phyloP scores from a whole-genome alignment of 2,888 invertebrate genomes.

The Perithous albicinctus region DNA sequence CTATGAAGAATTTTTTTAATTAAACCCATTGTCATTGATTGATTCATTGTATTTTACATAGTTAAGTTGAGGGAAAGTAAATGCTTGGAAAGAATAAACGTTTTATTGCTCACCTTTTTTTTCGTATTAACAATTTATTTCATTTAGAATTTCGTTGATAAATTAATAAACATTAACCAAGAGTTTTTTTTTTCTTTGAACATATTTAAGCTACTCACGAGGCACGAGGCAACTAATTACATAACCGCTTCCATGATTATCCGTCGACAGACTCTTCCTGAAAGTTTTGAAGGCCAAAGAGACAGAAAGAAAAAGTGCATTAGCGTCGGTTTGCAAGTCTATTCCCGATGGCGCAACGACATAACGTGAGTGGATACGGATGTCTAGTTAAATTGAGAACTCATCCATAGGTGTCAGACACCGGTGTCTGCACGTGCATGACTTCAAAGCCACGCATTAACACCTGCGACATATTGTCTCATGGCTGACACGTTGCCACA shows the following conservation, averaged over 20 bases:
- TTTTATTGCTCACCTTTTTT: too few relatives aligned
- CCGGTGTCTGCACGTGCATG: slow-evolving; percentile 8
- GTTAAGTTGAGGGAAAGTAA: too few relatives aligned
- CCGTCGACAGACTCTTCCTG: background rate
- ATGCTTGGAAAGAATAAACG: too few relatives aligned
- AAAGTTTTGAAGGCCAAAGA: background rate
- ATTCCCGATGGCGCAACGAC: slow-evolving; percentile 14
- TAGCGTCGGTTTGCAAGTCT: slow-evolving; percentile 9
- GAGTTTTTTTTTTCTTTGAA: too few relatives aligned
- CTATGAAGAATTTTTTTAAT: too few relatives aligned
- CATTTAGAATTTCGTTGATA: too few relatives aligned
- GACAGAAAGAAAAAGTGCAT: slow-evolving; percentile 2
- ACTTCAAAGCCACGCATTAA: slow-evolving; percentile 24
- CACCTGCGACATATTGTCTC: slow-evolving; percentile 16
- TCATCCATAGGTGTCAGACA: background rate
- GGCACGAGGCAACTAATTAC: slow-evolving; percentile 2
- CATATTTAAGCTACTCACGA: too few relatives aligned
- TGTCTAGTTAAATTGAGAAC: slow-evolving; percentile 24
- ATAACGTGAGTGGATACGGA: slow-evolving; percentile 3
- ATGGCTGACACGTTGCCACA: slow-evolving; percentile 6
- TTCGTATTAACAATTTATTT: too few relatives aligned
- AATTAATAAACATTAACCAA: too few relatives aligned
- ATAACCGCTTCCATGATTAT: background rate
- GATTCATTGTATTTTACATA: too few relatives aligned
- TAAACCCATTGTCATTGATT: too few relatives aligned